Conservation (phyloP, 2,797 vertebrate species). For the Sebastes diploproa region DNA sequence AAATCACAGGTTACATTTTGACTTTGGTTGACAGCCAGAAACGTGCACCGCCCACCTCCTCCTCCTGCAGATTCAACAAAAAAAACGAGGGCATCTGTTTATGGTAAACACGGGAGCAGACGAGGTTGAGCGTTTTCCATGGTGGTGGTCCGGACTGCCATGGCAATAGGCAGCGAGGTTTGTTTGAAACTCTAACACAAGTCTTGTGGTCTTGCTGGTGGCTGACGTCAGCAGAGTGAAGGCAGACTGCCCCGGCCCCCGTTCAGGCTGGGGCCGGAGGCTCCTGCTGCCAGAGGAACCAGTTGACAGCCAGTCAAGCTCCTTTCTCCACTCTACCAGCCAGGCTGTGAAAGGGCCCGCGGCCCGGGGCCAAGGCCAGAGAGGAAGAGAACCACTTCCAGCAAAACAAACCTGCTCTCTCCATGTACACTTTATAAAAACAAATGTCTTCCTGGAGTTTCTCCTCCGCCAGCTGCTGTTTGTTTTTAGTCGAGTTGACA, state of each 20-base stretch:
- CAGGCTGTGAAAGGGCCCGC: constrained; percentile 45
- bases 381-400: constrained; percentile 78
- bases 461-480: constrained; percentile 69
- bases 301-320: constrained; percentile 44
- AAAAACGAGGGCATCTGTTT: constrained; percentile 59
- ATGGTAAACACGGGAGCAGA: constrained; percentile 61
- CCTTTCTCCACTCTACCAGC: constrained; percentile 41
- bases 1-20: neutral
- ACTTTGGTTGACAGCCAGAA: neutral
- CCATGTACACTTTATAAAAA: constrained; percentile 73
- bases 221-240: constrained; percentile 73
- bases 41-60: neutral
- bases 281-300: constrained; percentile 35
- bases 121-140: constrained; percentile 70
- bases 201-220: constrained; percentile 50
- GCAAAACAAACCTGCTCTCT: constrained; percentile 77
- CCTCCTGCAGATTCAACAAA: constrained; percentile 7
- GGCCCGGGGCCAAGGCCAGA: constrained; percentile 48
- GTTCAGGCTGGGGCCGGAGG: constrained; percentile 31
- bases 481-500: constrained; percentile 70
- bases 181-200: constrained; percentile 70
- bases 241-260: constrained; percentile 26
- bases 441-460: constrained; percentile 76
- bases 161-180: constrained; percentile 60
- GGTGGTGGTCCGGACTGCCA: constrained; percentile 56